Evolutionary conservation across 2,797 vertebrate genomes (phyloP).

Genomic region (Prionace glauca): DNA sequence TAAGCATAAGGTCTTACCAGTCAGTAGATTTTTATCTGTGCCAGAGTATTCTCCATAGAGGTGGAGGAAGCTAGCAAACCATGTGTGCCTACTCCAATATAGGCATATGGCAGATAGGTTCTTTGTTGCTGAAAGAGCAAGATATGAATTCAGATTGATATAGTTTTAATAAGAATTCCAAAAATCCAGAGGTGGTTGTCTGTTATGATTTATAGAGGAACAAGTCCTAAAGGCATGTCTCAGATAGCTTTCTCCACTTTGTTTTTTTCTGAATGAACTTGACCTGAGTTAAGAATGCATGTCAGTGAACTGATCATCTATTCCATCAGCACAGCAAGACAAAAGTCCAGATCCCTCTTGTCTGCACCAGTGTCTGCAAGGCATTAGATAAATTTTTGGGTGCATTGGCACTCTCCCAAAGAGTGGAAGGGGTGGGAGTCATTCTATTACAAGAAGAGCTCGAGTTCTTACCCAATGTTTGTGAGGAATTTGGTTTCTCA

Average conservation of each 20-base stretch:
- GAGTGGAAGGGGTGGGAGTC: neutral
- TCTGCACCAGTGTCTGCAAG: neutral
- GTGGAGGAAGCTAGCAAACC: neutral
- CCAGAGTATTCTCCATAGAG: neutral
- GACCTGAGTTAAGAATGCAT: neutral
- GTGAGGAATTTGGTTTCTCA: neutral
- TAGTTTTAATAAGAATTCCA: neutral
- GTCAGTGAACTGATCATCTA: neutral
- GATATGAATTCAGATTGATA: neutral
- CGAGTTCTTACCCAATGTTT: neutral
- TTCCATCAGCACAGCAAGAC: neutral
- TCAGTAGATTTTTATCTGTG: neutral
- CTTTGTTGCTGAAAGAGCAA: neutral
- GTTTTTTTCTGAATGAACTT: neutral
- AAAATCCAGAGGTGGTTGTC: neutral
- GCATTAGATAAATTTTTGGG: neutral
- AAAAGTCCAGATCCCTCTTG: neutral
- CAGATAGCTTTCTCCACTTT: neutral
- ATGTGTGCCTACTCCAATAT: neutral
- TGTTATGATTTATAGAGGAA: neutral
- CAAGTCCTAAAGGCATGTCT: neutral
- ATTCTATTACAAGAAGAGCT: neutral
- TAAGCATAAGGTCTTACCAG: neutral
- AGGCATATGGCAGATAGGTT: neutral
- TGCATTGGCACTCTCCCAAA: neutral